These are phyloP conservation scores for Sinotaia quadrata DNA, from an alignment of 2,888 invertebrate genomes.

Conservation along the genomic window DNA sequence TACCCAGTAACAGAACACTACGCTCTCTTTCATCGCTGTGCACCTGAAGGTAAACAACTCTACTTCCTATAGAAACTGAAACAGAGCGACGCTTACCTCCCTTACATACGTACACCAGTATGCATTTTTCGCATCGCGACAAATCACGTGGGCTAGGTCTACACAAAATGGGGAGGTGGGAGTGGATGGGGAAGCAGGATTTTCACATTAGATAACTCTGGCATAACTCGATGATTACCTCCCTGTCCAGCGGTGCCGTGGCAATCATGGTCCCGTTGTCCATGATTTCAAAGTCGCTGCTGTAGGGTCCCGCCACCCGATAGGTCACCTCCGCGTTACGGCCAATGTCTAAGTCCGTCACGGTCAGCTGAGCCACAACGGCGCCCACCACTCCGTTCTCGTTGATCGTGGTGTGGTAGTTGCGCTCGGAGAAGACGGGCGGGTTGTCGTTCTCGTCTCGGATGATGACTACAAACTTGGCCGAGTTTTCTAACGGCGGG, in stretches of 20 bases:
- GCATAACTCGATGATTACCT: slow-evolving; percentile 84
- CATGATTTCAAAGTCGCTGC: slow-evolving; percentile 82
- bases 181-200: not conserved
- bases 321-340: slow-evolving; percentile 74
- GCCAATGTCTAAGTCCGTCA: slow-evolving; percentile 78
- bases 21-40: no score
- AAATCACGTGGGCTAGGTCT: not conserved
- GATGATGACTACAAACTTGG: slow-evolving; percentile 48
- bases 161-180: not conserved
- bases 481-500: slow-evolving; percentile 52
- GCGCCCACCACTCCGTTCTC: slow-evolving; percentile 57
- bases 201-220: not conserved
- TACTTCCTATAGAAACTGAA: no score
- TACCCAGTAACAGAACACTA: no score
- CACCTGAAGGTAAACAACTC: no score
- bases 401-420: slow-evolving; percentile 51
- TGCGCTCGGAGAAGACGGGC: slow-evolving; percentile 46
- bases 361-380: slow-evolving; percentile 73
- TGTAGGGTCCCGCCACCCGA: slow-evolving; percentile 41
- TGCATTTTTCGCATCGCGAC: no score
- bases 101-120: no score
- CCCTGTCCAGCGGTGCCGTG: slow-evolving; percentile 85
- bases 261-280: slow-evolving; percentile 88
- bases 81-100: no score
- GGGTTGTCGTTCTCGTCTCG: slow-evolving; percentile 38